Evolutionary conservation across 1,140 invertebrate species (phyloP).

Genomic region (Vollenhovia emeryi): DNA sequence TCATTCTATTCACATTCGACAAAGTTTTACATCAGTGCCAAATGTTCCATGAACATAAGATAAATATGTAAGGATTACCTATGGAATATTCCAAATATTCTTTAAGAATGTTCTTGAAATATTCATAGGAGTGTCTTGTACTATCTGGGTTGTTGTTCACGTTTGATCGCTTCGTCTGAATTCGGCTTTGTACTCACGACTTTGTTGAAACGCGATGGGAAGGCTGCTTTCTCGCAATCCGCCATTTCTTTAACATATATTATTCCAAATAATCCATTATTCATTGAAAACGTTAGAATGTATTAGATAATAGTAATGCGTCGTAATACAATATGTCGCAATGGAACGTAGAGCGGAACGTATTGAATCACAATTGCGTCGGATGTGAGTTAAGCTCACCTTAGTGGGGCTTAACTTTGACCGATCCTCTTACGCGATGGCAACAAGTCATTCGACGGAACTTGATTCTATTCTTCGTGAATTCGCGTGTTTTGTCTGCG

Average conservation of each 20-base stretch:
- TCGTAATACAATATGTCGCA: not conserved
- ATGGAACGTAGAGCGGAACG: not conserved
- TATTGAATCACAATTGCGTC: not conserved
- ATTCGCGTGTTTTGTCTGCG: conserved; percentile 56
- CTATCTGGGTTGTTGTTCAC: too few species aligned
- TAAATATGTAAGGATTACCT: too few species aligned
- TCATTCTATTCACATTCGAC: too few species aligned
- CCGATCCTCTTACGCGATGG: conserved; percentile 53
- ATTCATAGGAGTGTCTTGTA: too few species aligned
- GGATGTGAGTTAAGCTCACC: not conserved
- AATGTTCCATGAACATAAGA: too few species aligned
- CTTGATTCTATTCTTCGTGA: conserved; percentile 57
- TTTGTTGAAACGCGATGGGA: not conserved
- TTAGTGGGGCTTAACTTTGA: conserved; percentile 20
- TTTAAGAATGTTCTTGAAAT: too few species aligned
- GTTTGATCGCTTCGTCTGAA: not conserved
- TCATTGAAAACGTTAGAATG: not conserved
- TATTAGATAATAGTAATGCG: conserved; percentile 1
- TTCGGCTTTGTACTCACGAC: not conserved
- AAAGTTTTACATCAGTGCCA: too few species aligned
- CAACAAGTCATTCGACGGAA: not conserved
- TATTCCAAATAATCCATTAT: not conserved
- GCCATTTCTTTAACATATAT: not conserved
- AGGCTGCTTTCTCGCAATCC: not conserved
- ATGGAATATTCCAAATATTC: too few species aligned